Evolutionary conservation across 2,888 invertebrate genomes (phyloP).

Genomic region (Meiosimyza platycephala): DNA sequence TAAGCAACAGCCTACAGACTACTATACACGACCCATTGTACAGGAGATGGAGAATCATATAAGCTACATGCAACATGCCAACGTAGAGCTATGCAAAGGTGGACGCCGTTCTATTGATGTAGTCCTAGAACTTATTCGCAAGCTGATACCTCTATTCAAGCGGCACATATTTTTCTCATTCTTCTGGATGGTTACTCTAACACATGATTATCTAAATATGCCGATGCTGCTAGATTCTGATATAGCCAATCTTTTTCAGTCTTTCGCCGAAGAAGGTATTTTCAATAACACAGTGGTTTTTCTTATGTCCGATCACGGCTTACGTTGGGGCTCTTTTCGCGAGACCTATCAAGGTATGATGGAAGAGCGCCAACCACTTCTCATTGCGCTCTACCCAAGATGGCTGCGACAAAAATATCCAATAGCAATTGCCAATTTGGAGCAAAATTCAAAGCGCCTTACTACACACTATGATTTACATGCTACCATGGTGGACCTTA

Average conservation of each 20-base stretch:
- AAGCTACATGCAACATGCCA: constrained; percentile 70
- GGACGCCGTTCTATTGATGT: constrained; percentile 74
- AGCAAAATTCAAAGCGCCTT: constrained; percentile 75
- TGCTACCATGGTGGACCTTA: constrained; percentile 79
- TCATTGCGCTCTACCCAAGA: constrained; percentile 78
- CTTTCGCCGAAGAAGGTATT: constrained; percentile 46
- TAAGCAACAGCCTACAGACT: constrained; percentile 82
- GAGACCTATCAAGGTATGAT: constrained; percentile 85
- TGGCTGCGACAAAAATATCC: constrained; percentile 76
- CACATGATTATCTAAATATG: constrained; percentile 86
- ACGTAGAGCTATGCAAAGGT: constrained; percentile 60
- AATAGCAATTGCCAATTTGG: constrained; percentile 74
- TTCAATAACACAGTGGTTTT: constrained; percentile 78
- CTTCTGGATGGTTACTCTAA: constrained; percentile 85
- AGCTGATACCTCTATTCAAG: constrained; percentile 73
- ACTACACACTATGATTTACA: constrained; percentile 88
- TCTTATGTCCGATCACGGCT: constrained; percentile 90
- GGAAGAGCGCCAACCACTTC: constrained; percentile 88
- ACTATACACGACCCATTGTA: constrained; percentile 82
- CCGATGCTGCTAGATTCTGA: constrained; percentile 78
- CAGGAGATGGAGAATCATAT: constrained; percentile 75
- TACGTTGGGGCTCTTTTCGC: constrained; percentile 86
- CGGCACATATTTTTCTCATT: constrained; percentile 80
- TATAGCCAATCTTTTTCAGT: constrained; percentile 48
- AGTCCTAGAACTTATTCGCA: constrained; percentile 77